Base-by-base conservation (phyloP, 2,797 vertebrate species). In the Melanotaenia pygmaea region DNA sequence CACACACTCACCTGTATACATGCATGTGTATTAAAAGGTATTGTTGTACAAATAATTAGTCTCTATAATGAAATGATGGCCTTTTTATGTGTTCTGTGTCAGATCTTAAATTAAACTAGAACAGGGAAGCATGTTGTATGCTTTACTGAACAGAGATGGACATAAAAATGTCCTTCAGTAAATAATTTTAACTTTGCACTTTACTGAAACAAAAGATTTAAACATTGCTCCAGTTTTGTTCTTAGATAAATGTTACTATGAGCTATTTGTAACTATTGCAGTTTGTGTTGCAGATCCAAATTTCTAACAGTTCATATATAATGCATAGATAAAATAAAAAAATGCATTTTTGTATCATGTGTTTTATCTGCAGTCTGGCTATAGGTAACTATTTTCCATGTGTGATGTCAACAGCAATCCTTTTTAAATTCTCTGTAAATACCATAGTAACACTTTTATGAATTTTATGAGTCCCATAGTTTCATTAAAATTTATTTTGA, bases 391-490 rank as follows among this genome's bases (percentile, higher is more conserved):
- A 22, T 58, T 45, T 18, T 60, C 28, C 5, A 13, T 72, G 59
- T 37, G 20, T 5, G 8, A 24, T 50, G 0, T 63, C 34, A 45
- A 40, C 38, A 56, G n/a, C 1, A 32, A 0, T 6, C 12, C 12
- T 54, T 30, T 3, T 13, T 9, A 2, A 22, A 64, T 32, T 16
- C 14, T 7, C 20, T 35, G 2, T 34, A 28, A 60, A 40, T 37
- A 38, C 14, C 30, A 13, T 14, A 11, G 22, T 5, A 35, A 34
- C 5, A 9, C 5, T 45, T 30, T 18, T 40, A 20, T 45, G 5
- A 18, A 20, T 59, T 67, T 53, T 32, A 59, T 60, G 12, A 28
- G 14, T 72, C 38, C 18, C 47, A 37, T 22, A 0, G 51, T 71
- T 30, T 62, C 24, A 28, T 10, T 59, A 12, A 37, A 28, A 51